phyloP scores from a whole-genome alignment of 2,888 invertebrate genomes.

The Hirtodrosophila cameraria region DNA sequence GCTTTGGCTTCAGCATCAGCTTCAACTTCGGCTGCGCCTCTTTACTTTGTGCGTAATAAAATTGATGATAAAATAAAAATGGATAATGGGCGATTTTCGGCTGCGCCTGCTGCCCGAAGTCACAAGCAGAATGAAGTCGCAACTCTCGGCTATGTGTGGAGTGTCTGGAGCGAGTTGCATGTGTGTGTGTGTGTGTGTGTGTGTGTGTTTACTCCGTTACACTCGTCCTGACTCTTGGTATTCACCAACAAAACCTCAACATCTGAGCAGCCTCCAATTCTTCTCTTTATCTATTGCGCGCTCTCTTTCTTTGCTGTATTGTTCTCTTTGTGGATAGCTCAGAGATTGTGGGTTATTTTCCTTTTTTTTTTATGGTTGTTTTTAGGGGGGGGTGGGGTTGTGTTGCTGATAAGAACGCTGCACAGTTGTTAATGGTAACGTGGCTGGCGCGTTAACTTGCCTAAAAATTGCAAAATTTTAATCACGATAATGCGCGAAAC shows the following conservation, averaged over 20 bases:
- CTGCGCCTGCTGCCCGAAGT: slow-evolving; percentile 37
- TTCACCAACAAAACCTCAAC: slow-evolving; percentile 30
- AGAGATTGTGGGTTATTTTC: slow-evolving; percentile 15
- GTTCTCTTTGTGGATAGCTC: slow-evolving; percentile 43
- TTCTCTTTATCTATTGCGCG: slow-evolving; percentile 17
- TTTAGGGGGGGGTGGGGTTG: neutral
- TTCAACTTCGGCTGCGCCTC: slow-evolving; percentile 59
- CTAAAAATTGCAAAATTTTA: slow-evolving; percentile 70
- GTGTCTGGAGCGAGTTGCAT: slow-evolving; percentile 25
- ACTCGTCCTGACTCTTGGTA: neutral
- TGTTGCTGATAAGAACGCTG: slow-evolving; percentile 68
- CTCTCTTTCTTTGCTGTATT: slow-evolving; percentile 34
- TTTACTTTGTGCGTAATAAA: slow-evolving; percentile 75
- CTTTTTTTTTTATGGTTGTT: neutral
- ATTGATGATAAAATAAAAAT: slow-evolving; percentile 81
- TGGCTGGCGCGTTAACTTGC: slow-evolving; percentile 38
- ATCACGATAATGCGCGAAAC: slow-evolving; percentile 72
- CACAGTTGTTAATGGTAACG: slow-evolving; percentile 65
- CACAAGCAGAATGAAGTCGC: slow-evolving; percentile 8
- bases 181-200: neutral
- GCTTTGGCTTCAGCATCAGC: slow-evolving; percentile 21
- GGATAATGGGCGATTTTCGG: slow-evolving; percentile 78
- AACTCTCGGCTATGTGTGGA: neutral
- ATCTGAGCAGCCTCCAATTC: slow-evolving; percentile 14
- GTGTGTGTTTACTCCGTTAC: slow-evolving; percentile 16